These are phyloP conservation scores for Pogonocichla stellata DNA, from an alignment of 2,113 vertebrate genomes.

Conservation along the genomic window DNA sequence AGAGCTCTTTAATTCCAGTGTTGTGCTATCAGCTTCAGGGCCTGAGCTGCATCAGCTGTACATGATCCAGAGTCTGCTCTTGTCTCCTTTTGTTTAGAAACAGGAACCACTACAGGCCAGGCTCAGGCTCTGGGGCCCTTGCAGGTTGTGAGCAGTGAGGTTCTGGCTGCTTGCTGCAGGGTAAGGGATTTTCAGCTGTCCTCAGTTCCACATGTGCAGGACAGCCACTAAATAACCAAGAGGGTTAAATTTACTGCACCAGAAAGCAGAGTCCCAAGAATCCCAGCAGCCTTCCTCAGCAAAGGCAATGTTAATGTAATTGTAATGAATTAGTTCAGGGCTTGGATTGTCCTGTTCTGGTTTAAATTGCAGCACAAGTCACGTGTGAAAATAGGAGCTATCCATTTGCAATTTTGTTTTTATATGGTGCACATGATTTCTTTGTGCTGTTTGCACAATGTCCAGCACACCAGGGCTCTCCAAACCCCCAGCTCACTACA, in stretches of 20 bases:
- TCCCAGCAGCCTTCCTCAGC: background rate
- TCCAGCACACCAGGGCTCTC: background rate
- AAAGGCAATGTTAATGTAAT: background rate
- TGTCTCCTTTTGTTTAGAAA: background rate
- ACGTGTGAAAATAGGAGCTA: background rate
- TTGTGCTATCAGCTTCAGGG: background rate
- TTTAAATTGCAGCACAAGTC: background rate
- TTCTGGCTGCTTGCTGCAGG: background rate
- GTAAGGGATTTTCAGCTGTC: background rate
- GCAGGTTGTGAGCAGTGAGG: background rate
- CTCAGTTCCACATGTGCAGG: background rate
- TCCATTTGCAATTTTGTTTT: background rate
- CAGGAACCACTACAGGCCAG: background rate
- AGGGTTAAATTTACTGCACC: background rate
- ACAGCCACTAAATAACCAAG: background rate
- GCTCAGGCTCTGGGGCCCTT: background rate
- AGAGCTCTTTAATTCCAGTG: background rate
- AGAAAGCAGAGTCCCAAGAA: background rate
- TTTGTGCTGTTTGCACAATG: background rate
- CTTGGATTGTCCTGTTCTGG: background rate
- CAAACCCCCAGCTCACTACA: background rate
- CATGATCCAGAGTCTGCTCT: background rate
- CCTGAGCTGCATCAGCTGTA: background rate
- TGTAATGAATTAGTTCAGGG: background rate
- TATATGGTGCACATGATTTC: background rate